Base-by-base conservation (phyloP, 2,888 invertebrate genomes). In the Ypsolopha sequella region DNA sequence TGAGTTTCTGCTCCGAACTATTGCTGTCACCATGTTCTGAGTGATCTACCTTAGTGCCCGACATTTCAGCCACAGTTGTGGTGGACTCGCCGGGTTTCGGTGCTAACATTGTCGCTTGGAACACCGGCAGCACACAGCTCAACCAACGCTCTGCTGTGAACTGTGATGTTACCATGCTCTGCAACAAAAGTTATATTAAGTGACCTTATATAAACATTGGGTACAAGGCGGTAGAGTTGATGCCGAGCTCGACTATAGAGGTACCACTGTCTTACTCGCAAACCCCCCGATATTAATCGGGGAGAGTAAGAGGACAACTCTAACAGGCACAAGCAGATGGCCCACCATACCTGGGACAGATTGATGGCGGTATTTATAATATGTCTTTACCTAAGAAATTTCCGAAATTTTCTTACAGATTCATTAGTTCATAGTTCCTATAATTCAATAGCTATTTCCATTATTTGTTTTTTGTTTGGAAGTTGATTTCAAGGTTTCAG, bases 91-190 rank as follows among this genome's bases (percentile, higher is more conserved):
- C 54, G 51, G 9, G 54, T 44, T 33, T 35, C 0, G 88, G 82
- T 1, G 88, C 68, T 6, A 72, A 65, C 24, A 88, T 73, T 36
- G 73, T 67, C 0, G 90, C 88, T n/a, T 85, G 75, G 67, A 94
- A 91, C 55, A 90, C 87, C 0, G 84, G 71, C 48, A 89, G 82
- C 36, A 93, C 85, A 55, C 88, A 81, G 46, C 84, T 66, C 73
- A 95, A 78, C 95, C 95, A 95, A 50, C 84, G 82, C 61, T 88
- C 76, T 0, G 95, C 95, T 48, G 89, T 89, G 65, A 95, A 93
- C 9, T 75, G 60, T 7, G 79, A 67, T 8, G 79, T 88, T 52
- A 87, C 78, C 56, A 87, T 69, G 58, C 88, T 76, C 92, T 93
- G 62, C 0, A 13, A 10, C 50, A 35, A 41, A 41, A 39, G n/a